Evolutionary conservation across 2,888 invertebrate species (phyloP).

Genomic region (Coelinius sp.): DNA sequence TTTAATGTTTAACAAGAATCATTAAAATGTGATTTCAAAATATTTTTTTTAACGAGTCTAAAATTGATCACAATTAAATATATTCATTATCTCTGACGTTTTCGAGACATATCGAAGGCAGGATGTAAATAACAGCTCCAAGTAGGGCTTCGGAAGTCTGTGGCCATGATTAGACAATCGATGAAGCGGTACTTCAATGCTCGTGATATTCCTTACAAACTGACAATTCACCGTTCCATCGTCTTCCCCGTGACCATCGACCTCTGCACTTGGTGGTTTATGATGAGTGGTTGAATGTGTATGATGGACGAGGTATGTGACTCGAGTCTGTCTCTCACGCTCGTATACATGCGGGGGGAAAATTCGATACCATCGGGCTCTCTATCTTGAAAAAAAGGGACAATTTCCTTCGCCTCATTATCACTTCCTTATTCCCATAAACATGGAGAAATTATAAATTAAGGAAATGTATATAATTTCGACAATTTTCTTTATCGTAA

Average conservation of each 20-base stretch:
- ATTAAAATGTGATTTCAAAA: too few relatives aligned
- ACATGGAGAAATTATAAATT: background rate
- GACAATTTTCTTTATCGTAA: too few relatives aligned
- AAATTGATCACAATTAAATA: too few relatives aligned
- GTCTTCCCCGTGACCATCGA: background rate
- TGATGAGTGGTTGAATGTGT: background rate
- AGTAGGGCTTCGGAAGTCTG: conserved; percentile 34
- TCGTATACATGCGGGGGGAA: background rate
- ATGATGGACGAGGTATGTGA: background rate
- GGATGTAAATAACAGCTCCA: conserved; percentile 11
- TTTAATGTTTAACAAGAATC: too few relatives aligned
- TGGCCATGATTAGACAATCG: conserved; percentile 25
- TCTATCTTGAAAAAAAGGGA: too few relatives aligned
- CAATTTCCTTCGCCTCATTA: too few relatives aligned
- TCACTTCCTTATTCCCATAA: background rate
- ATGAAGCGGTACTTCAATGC: conserved; percentile 28
- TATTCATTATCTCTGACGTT: too few relatives aligned
- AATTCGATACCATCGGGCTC: conserved; percentile 7
- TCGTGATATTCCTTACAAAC: conserved; percentile 23
- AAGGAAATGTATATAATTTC: too few relatives aligned
- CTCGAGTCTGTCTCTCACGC: background rate
- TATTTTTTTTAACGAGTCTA: too few relatives aligned
- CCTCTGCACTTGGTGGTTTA: background rate
- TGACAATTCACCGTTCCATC: conserved; percentile 29
- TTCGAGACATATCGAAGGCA: background rate